Evolutionary conservation across 1,140 invertebrate species (phyloP).

Genomic region (Orius laevigatus): DNA sequence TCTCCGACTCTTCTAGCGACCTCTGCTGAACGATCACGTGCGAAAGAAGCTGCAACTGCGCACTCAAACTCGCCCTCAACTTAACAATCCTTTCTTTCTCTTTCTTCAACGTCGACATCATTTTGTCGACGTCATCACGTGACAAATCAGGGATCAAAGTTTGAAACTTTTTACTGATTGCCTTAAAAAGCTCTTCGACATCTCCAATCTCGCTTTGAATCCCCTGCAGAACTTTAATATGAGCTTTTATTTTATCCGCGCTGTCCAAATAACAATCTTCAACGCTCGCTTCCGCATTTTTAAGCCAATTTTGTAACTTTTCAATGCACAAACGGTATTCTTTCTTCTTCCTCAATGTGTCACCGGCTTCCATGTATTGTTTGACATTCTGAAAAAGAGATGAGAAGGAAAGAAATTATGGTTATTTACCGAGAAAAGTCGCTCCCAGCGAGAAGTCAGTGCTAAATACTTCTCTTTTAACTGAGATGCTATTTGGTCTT

Average conservation of each 20-base stretch:
- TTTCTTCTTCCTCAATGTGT: constrained; percentile 61
- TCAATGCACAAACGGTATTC: constrained; percentile 64
- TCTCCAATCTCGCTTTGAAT: constrained; percentile 66
- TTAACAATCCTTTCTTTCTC: constrained; percentile 73
- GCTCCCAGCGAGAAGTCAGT: constrained; percentile 62
- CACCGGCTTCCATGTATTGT: constrained; percentile 74
- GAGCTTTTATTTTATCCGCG: constrained; percentile 57
- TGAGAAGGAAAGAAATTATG: neutral
- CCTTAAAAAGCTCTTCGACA: constrained; percentile 79
- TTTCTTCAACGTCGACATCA: constrained; percentile 77
- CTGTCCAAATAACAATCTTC: constrained; percentile 47
- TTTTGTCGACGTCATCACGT: constrained; percentile 73
- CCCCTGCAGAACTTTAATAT: constrained; percentile 60
- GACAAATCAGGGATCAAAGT: constrained; percentile 75
- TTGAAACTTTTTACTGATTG: constrained; percentile 78
- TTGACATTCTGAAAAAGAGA: constrained; percentile 40
- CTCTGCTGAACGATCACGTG: constrained; percentile 79
- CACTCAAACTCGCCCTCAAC: constrained; percentile 61
- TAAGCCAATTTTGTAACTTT: constrained; percentile 60
- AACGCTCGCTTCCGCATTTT: constrained; percentile 53
- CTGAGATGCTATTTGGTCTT: constrained; percentile 57
- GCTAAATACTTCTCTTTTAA: constrained; percentile 55
- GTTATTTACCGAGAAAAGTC: constrained; percentile 46
- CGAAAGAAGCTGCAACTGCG: constrained; percentile 60
- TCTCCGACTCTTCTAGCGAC: constrained; percentile 69